A percentile compares a stretch with the other conserved stretches of the same genome.
phyloP scores from a whole-genome alignment of 2,888 invertebrate species.

The Archaeoteleia sp. region DNA sequence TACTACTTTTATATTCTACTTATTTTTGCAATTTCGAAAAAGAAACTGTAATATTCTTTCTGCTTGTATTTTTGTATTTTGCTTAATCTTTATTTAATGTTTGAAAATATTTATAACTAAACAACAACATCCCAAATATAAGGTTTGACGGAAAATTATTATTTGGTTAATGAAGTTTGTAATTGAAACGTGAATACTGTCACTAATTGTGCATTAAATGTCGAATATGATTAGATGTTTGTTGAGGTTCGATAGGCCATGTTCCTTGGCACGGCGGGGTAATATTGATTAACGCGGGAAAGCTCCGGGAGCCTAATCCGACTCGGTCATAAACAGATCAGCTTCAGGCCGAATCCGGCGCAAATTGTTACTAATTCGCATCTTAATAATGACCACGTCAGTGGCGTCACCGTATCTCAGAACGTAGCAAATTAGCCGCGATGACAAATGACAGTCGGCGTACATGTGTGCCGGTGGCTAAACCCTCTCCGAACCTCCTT shows the following conservation, averaged over 20 bases:
- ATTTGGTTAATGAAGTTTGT: no score
- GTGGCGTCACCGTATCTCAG: constrained; percentile 75
- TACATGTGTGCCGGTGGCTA: constrained; percentile 55
- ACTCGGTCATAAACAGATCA: constrained; percentile 74
- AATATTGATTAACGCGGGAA: constrained; percentile 73
- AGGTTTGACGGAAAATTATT: no score
- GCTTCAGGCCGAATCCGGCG: constrained; percentile 73
- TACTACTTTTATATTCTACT: no score
- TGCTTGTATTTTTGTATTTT: no score
- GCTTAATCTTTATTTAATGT: no score
- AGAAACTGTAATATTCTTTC: no score
- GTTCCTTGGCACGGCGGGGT: constrained; percentile 56
- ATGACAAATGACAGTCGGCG: constrained; percentile 72
- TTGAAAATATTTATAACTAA: no score
- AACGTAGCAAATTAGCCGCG: constrained; percentile 74
- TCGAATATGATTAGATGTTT: constrained; percentile 51
- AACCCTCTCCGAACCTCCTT: constrained; percentile 30
- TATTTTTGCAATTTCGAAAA: no score
- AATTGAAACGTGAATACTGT: no score
- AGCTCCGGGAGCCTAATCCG: constrained; percentile 71
- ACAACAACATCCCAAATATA: no score
- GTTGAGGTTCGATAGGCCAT: constrained; percentile 52
- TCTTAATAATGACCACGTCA: constrained; percentile 75
- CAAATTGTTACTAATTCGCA: constrained; percentile 76
- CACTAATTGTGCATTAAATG: constrained; percentile 46